Evolutionary conservation across 2,888 invertebrate genomes (phyloP), one percentile per base, ranked within the genome.

Genomic region (Tethea ocularis): DNA sequence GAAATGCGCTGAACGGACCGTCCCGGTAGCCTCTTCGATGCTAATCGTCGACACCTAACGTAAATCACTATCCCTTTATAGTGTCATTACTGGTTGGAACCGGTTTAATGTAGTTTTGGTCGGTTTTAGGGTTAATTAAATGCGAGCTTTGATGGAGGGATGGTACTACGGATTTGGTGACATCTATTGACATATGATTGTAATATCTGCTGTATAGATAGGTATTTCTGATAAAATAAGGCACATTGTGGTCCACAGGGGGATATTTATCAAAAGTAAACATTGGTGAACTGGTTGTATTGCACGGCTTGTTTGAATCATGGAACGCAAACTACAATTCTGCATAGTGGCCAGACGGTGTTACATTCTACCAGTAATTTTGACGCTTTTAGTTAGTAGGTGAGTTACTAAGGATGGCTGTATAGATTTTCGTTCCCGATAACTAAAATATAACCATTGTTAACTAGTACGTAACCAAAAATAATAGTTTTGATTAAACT

Each of bases 11-110:
- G 68, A 74, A 72, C 77, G 77, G 73, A 67, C 71, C 46, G 46
- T 46, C 57, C 54, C 64, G 72, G 66, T 72, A 65, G 75, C 74
- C 78, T 82, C 83, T 84, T 72, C 74, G 77, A 84, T 86, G 84
- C 77, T 84, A 86, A 86, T 85, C 82, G 70, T 73, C 74, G 82
- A 81, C 84, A 81, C 80, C 80, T 78, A 71, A 71, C 72, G 78
- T 83, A 79, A 82, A 82, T 83, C 82, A 83, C 78, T 77, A 75
- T 75, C 72, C 74, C 69, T 64, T 71, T 71, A 70, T 66, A 74
- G 64, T 73, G 75, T 71, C 73, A 62, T 71, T 70, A 64, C 64
- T 69, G 64, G 61, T 59, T 51, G 56, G 58, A 54, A 56, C 60
- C 38, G 46, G 56, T 56, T 58, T 58, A 29, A 59, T 38, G 23